Base-by-base conservation (phyloP, 2,888 invertebrate genomes). In the Meiosimyza decipiens region DNA sequence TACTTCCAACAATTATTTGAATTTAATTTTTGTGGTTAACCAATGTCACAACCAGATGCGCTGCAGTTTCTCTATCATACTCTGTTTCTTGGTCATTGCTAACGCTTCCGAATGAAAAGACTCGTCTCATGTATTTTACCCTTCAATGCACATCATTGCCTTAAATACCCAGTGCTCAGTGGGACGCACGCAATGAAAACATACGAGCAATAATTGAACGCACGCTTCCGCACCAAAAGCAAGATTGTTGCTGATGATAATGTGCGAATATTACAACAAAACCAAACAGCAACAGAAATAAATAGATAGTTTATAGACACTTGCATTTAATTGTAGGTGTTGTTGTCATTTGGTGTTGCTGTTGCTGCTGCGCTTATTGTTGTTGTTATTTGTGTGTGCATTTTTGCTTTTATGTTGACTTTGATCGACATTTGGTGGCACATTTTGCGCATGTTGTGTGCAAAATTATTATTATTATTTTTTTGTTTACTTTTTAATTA, bases 321-420 rank as follows among this genome's bases (percentile, higher is more conserved):
- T 65, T 65, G 40, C 66, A 70, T 62, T 70, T 70, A 70, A 70
- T 70, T 70, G 69, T 62, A 70, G 69, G 69, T 70, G 69, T 60
- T 69, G 68, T 28, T 49, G 59, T 59, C 55, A 67, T 54, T 65
- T 9, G 54, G 28, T 40, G 12, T 67, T 15, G 18, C 40, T 40
- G 28, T 52, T 7, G 51, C 28, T 52, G 60, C 33, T 52, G 62
- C 22, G 18, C n/a, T 16, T 55, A 40, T 67, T 47, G 13, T 18
- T 55, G 67, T 9, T 6, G 6, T 57, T 13, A 28, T 6, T 60
- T 6, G 6, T 6, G 3, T 9, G 9, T 40, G 40, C 28, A n/a
- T 62, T 6, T 15, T 16, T 62, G n/a, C n/a, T 33, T 40, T n/a
- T 28, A 33, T 57, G 16, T 12, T 47, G 52, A 62, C 18, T 70